Evolutionary conservation across 2,113 vertebrate species (phyloP), one percentile per base, ranked within the genome.

Genomic region (Antigone vipio): DNA sequence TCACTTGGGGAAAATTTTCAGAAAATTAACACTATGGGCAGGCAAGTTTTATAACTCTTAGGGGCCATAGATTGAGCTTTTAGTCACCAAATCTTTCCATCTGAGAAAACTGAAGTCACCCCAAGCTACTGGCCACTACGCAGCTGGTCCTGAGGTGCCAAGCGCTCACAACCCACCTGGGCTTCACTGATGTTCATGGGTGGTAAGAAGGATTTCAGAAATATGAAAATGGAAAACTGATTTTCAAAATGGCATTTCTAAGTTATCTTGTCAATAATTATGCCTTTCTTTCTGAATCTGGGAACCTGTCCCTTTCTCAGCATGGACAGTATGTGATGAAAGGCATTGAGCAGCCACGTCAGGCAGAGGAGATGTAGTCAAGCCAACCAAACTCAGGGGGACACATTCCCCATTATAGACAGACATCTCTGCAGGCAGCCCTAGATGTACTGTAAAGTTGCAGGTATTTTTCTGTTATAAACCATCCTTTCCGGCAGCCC

Each of bases 161-260:
- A 60, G 14, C 1, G 0, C 24, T 82, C 3, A 1, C 21, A 30
- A 22, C 12, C 13, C 34, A 9, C 35, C 34, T 27, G 55, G 29
- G 15, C 74, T 84, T 92, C 11, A 1, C 32, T 84, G 63, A 32
- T 49, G 7, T 45, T 88, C 26, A 11, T 12, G 6, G 21, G 1
- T 6, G 15, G 19, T 53, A 35, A 58, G 49, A 53, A 79, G 30
- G 29, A 60, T 26, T 78, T 85, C 49, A 74, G 35, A 82, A 73
- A 56, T 8, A 56, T 12, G 53, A 77, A 95, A 89, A 76, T 44
- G 19, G 58, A 80, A 89, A 84, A 44, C 11, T 34, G 16, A 40
- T 83, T 75, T 83, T 83, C 47, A 68, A 79, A 73, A 52, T 64
- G 18, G 9, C 5, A 47, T 74, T 90, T 44, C 85, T 14, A 85